Base-by-base conservation (phyloP, 37 sponge, comb jelly and placozoan genomes). In the Eunapius fragilis region DNA sequence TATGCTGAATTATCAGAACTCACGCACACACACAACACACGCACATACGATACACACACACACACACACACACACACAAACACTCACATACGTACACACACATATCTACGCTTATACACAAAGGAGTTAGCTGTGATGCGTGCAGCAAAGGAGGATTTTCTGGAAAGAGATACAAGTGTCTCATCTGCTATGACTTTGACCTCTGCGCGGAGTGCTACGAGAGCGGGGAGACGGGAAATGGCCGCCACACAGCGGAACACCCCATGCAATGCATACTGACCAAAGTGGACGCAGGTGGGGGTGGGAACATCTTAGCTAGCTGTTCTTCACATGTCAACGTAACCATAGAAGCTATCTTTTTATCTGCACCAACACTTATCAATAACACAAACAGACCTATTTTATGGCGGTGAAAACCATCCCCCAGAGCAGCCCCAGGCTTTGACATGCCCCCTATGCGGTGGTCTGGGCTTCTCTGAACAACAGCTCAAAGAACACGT, bases 221-320 rank as follows among this genome's bases (percentile, higher is more conserved):
- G 58, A 41, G 82, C 9, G 96, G 90, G 0, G 91, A 86, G 70
- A 85, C 94, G 36, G 96, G 93, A 2, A 85, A 68, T 35, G 86
- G 89, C 25, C 80, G 84, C 6, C 98, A 97, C 86, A 76, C 75
- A 25, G 58, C 84, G 22, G 14, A 71, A 35, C 98, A 97, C 72
- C 96, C 98, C 22, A 91, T 97, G 94, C 98, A 97, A 83, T 95
- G 96, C 79, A 93, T 97, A 17, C 92, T 97, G 27, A 97, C 96
- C 1, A 91, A 88, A 81, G 94, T 92, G 37, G 98, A 97, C 9
- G 79, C 90, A 58, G 96, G 95, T 94, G 45, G 37, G 81, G 3
- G 47, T 4, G 9, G 47, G 7, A n/a, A n/a, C n/a, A n/a, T n/a
- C n/a, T n/a, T n/a, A n/a, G n/a, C n/a, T n/a, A n/a, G n/a, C n/a